Conservation (phyloP, 2,888 invertebrate genomes). For the Trypoxylon attenuatum region DNA sequence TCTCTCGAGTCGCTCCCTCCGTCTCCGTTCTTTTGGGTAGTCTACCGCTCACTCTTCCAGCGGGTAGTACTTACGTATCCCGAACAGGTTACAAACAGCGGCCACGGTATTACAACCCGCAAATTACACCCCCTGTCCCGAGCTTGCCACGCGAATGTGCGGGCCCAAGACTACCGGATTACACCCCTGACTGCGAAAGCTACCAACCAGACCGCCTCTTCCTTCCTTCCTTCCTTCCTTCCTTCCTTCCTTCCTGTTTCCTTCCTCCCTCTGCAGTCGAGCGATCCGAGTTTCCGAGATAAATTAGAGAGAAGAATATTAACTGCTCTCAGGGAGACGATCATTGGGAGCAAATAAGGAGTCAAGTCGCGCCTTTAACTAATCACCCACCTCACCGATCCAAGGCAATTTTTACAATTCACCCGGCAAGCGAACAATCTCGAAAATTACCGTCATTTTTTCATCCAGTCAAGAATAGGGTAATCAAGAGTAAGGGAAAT, state of each 20-base stretch:
- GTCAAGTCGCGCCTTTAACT: constrained; percentile 6
- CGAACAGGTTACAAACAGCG: constrained; percentile 66
- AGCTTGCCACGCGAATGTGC: constrained; percentile 43
- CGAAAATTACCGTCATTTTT: too few species aligned
- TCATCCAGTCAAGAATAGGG: too few species aligned
- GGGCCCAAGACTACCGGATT: constrained; percentile 43
- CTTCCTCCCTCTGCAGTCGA: constrained; percentile 18
- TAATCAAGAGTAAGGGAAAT: too few species aligned
- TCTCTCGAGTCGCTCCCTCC: constrained; percentile 31
- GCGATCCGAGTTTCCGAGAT: constrained; percentile 32
- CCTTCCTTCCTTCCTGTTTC: not conserved
- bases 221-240: not conserved
- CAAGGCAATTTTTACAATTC: not conserved
- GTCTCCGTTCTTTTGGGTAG: constrained; percentile 32
- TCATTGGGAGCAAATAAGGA: constrained; percentile 26
- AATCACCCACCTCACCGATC: not conserved
- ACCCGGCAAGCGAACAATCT: too few species aligned
- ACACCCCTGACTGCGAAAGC: constrained; percentile 32
- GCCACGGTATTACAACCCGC: constrained; percentile 67
- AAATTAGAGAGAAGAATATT: constrained; percentile 42
- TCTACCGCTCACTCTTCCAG: constrained; percentile 22
- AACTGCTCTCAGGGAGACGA: constrained; percentile 36
- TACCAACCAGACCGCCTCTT: constrained; percentile 21
- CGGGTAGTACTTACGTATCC: constrained; percentile 57
- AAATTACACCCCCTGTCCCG: constrained; percentile 59